phyloP scores from a whole-genome alignment of 2,888 invertebrate species.

The Hartigia nigra region DNA sequence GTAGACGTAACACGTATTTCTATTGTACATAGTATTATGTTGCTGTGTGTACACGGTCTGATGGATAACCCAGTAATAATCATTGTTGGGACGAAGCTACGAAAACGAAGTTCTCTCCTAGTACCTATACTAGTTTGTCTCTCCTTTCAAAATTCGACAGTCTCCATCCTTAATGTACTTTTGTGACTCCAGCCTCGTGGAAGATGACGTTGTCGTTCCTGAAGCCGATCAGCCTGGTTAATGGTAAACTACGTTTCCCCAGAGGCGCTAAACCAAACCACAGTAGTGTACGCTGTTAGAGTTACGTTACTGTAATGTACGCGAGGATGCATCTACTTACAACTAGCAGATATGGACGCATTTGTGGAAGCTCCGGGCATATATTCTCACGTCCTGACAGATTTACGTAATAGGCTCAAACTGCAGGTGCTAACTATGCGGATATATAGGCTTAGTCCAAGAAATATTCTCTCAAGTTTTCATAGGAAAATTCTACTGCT shows the following conservation, averaged over 20 bases:
- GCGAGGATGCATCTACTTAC: background rate
- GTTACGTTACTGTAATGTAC: background rate
- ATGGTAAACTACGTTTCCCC: slow-evolving; percentile 39
- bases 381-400: slow-evolving; percentile 42
- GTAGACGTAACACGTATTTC: background rate
- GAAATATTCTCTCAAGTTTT: background rate
- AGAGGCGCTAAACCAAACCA: slow-evolving; percentile 40
- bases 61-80: background rate
- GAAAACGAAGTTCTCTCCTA: background rate
- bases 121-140: background rate
- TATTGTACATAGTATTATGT: background rate
- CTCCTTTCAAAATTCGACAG: background rate
- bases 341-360: slow-evolving; percentile 39
- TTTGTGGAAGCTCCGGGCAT: slow-evolving; percentile 32
- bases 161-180: background rate
- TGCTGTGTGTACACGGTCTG: background rate
- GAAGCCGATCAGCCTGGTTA: slow-evolving; percentile 34
- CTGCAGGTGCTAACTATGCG: background rate
- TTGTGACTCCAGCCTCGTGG: background rate
- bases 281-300: slow-evolving; percentile 19
- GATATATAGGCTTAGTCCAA: background rate
- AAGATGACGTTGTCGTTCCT: slow-evolving; percentile 5
- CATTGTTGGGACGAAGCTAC: background rate
- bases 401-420: slow-evolving; percentile 38
- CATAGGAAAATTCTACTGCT: background rate